Base-by-base conservation (phyloP, 2,888 invertebrate species). In the Eurytoma californica region DNA sequence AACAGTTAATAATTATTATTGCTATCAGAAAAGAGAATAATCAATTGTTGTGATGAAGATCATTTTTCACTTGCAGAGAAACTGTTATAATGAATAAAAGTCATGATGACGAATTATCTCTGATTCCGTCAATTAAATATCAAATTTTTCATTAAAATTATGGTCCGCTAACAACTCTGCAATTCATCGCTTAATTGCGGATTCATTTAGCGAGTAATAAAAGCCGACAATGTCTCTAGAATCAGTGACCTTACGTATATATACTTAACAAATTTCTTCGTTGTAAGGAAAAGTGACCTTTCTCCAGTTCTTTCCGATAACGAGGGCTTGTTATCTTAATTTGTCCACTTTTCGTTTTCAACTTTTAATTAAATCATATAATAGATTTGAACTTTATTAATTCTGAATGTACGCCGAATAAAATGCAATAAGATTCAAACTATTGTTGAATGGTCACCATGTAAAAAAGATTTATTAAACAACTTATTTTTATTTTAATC, bases 161-260 rank as follows among this genome's bases (percentile, higher is more conserved):
- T 12, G 18, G n/a, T 3, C 18, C 51, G 58, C 16, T 75, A n/a
- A n/a, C n/a, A n/a, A n/a, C n/a, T n/a, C n/a, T n/a, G n/a, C 51
- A 51, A 49, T 75, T 75, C 60, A 68, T 75, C 58, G 51, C 67
- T n/a, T 67, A 53, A 68, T 75, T 60, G 60, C 30, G 16, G 39
- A 75, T 68, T 53, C 20, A n/a, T n/a, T 28, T 39, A 4, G 12
- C 16, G n/a, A 60, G 20, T 67, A 67, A 75, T 75, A 67, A 68
- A 68, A 60, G 60, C 39, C 60, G 47, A 28, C n/a, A 3, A 73
- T 47, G 57, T 72, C 39, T 13, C 58, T 13, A 3, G 13, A 28
- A 30, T 7, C 66, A 68, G 51, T 68, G 58, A 67, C 30, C 58
- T 18, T 24, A 16, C 47, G 18, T 51, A 28, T n/a, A n/a, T 24